Evolutionary conservation across 2,797 vertebrate species (phyloP).

Genomic region (Ctenosaura bakeri): DNA sequence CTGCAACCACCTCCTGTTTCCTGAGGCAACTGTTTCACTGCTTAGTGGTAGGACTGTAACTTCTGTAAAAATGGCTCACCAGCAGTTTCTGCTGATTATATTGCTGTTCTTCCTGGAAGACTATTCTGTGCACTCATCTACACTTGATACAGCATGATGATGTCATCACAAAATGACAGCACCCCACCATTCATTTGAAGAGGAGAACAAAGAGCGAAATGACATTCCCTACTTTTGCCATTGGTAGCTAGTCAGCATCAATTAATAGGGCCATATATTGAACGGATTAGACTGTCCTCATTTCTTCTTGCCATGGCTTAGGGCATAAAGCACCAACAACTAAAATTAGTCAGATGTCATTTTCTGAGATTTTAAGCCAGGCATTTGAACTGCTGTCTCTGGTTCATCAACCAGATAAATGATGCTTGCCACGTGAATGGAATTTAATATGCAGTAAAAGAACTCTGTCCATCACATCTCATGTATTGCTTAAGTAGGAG

Average conservation of each 20-base stretch:
- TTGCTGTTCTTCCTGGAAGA: not conserved
- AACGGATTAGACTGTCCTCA: not conserved
- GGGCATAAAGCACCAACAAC: not conserved
- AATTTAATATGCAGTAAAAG: conserved; percentile 12
- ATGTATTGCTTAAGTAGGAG: not conserved
- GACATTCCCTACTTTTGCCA: not conserved
- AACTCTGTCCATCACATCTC: not conserved
- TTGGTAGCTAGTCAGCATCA: not conserved
- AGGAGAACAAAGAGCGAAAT: not conserved
- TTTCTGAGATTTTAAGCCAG: conserved; percentile 1
- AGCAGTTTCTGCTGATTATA: not conserved
- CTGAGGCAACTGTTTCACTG: too few species aligned
- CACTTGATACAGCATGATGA: not conserved
- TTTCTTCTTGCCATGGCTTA: conserved; percentile 13
- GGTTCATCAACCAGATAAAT: conserved; percentile 14
- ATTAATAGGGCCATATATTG: conserved; percentile 12
- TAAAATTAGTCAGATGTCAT: conserved; percentile 27
- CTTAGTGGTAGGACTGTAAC: not conserved
- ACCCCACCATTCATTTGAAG: not conserved
- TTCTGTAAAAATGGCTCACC: too few species aligned
- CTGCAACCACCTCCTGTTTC: too few species aligned
- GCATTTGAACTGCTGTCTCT: conserved; percentile 8
- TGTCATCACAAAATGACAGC: not conserved
- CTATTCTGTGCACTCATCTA: not conserved
- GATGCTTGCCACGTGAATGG: not conserved